Conservation (phyloP, 2,113 vertebrate genomes). For the Arizona elegans region DNA sequence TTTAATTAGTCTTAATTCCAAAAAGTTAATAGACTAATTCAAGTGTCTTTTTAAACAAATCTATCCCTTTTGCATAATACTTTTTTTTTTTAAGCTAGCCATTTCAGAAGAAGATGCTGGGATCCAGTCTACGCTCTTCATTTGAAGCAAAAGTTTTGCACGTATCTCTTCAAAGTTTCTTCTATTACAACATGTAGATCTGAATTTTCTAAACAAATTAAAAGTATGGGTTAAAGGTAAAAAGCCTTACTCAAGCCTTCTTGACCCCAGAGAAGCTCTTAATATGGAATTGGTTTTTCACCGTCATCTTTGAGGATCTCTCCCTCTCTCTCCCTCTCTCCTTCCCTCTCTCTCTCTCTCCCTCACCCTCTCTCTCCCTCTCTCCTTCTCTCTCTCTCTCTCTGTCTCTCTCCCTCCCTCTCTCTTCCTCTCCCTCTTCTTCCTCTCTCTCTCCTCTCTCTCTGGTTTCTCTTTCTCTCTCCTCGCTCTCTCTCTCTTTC, state of each 20-base stretch:
- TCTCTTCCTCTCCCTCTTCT: too few relatives aligned
- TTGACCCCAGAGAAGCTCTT: neutral
- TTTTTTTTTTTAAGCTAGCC: neutral
- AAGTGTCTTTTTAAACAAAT: neutral
- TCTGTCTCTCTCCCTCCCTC: neutral
- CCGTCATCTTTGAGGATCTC: neutral
- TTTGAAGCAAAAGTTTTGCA: neutral
- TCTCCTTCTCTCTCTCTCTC: neutral
- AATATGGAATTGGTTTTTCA: neutral
- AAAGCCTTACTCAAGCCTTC: neutral
- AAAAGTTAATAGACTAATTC: neutral
- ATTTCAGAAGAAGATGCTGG: neutral
- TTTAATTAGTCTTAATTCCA: neutral
- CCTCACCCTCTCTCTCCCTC: neutral
- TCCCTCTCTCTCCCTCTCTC: neutral
- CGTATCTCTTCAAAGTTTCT: neutral
- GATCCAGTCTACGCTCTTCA: neutral
- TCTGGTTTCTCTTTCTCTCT: too few relatives aligned
- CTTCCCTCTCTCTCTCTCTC: neutral
- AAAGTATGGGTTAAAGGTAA: neutral
- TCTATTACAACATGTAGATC: neutral
- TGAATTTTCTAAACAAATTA: neutral
- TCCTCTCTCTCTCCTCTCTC: too few relatives aligned
- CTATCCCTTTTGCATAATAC: neutral
- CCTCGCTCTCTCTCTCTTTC: neutral